Percentiles rank a stretch among this genome's conserved stretches.
These are phyloP conservation scores for Centropus unirufus DNA, from an alignment of 2,113 vertebrate genomes.

Conservation along the genomic window DNA sequence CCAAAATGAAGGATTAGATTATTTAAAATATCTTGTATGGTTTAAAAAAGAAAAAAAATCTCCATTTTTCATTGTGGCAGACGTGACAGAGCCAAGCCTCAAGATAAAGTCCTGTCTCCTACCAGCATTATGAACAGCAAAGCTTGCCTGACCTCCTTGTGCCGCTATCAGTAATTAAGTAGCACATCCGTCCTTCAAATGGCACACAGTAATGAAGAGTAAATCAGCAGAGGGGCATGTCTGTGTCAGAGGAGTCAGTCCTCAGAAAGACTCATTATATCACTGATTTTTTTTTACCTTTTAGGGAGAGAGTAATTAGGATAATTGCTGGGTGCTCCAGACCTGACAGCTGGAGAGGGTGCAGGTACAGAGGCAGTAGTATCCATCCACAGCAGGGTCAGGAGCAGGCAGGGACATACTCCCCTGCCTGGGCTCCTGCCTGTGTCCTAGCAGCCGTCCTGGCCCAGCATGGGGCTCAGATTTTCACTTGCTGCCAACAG, in stretches of 20 bases:
- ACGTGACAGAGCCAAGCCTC: not conserved
- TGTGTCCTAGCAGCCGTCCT: no score
- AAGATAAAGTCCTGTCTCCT: not conserved
- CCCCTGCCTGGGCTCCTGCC: not conserved
- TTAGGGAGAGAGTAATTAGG: not conserved
- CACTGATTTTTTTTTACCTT: not conserved
- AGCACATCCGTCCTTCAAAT: not conserved
- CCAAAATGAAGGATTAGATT: not conserved
- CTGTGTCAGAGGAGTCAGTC: not conserved
- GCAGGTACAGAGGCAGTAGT: not conserved
- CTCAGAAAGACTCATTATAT: not conserved
- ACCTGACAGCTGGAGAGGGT: not conserved
- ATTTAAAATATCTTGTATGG: not conserved
- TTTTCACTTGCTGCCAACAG: not conserved
- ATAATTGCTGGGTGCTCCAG: not conserved
- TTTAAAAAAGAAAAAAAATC: not conserved
- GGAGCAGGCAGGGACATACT: not conserved
- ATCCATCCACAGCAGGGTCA: rapidly evolving
- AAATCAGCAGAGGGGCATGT: not conserved
- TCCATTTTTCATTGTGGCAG: not conserved
- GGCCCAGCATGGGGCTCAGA: not conserved
- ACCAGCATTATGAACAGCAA: not conserved
- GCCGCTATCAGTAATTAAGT: not conserved
- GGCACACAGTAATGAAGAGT: not conserved
- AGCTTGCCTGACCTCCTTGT: not conserved